phyloP scores from a whole-genome alignment of 1,140 invertebrate genomes.

The Lethrus apterus region DNA sequence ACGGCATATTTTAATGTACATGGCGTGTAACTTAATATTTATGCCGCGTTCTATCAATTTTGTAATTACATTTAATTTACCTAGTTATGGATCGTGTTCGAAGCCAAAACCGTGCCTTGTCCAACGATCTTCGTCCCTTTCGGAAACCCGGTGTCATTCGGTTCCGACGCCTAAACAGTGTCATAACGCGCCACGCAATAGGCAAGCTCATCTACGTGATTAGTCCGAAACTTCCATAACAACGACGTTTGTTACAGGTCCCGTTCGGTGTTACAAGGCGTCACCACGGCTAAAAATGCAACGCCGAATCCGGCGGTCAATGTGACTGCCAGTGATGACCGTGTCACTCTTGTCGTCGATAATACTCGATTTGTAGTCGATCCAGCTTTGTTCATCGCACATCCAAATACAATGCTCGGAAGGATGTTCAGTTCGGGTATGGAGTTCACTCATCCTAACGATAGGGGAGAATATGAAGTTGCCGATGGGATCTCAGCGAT shows the following conservation, averaged over 20 bases:
- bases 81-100: conserved; percentile 57
- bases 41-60: no score
- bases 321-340: conserved; percentile 51
- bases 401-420: conserved; percentile 90
- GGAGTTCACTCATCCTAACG: conserved; percentile 90
- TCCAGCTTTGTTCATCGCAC: conserved; percentile 80
- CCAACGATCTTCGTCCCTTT: conserved; percentile 51
- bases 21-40: no score
- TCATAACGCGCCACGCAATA: conserved; percentile 46
- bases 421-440: conserved; percentile 92
- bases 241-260: conserved; percentile 28
- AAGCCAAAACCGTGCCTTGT: conserved; percentile 73
- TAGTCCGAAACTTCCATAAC: conserved; percentile 11
- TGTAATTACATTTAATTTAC: no score
- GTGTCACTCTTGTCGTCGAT: conserved; percentile 88
- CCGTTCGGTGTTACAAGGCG: conserved; percentile 34
- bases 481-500: conserved; percentile 96
- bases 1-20: no score
- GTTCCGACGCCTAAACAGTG: conserved; percentile 45
- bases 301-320: conserved; percentile 29
- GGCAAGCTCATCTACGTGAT: conserved; percentile 39
- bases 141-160: conserved; percentile 47
- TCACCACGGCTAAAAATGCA: conserved; percentile 34
- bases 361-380: conserved; percentile 88
- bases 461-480: conserved; percentile 93